Evolutionary conservation across 2,888 invertebrate genomes (phyloP).

Genomic region (Monochamus alternatus): DNA sequence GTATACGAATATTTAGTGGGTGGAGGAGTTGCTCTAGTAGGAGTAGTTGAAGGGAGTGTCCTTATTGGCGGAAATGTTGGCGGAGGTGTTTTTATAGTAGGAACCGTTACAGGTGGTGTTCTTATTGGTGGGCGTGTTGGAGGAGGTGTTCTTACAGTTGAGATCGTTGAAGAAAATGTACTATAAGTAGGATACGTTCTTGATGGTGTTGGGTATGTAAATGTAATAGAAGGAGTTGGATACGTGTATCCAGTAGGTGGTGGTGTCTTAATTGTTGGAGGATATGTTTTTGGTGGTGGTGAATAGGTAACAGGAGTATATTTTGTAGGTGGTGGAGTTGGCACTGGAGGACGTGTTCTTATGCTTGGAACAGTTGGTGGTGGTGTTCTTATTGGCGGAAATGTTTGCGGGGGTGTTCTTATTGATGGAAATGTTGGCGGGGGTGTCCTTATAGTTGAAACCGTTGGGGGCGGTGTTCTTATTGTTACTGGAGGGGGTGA

Average conservation of each 20-base stretch:
- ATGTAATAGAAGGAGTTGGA: neutral
- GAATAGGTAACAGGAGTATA: no score
- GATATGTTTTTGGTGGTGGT: conserved; percentile 6
- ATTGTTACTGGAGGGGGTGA: neutral
- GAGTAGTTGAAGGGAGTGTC: neutral
- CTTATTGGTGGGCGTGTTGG: conserved; percentile 6
- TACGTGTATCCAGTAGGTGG: conserved; percentile 8
- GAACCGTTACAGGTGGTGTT: conserved; percentile 1
- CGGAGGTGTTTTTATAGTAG: conserved; percentile 19
- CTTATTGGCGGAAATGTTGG: conserved; percentile 12
- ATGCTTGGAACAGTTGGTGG: neutral
- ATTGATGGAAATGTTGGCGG: neutral
- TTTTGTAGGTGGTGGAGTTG: no score
- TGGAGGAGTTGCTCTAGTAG: neutral
- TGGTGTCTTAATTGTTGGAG: neutral
- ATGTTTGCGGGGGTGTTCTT: neutral
- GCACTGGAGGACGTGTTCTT: neutral
- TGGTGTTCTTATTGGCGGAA: conserved; percentile 13
- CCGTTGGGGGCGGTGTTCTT: neutral
- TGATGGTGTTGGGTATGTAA: conserved; percentile 3
- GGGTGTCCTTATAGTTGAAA: neutral
- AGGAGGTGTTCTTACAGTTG: neutral
- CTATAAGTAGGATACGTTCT: conserved; percentile 2
- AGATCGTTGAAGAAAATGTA: neutral
- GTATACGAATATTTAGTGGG: conserved; percentile 12